Evolutionary conservation across 2,113 vertebrate species (phyloP).

Genomic region (Scophthalmus maximus): DNA sequence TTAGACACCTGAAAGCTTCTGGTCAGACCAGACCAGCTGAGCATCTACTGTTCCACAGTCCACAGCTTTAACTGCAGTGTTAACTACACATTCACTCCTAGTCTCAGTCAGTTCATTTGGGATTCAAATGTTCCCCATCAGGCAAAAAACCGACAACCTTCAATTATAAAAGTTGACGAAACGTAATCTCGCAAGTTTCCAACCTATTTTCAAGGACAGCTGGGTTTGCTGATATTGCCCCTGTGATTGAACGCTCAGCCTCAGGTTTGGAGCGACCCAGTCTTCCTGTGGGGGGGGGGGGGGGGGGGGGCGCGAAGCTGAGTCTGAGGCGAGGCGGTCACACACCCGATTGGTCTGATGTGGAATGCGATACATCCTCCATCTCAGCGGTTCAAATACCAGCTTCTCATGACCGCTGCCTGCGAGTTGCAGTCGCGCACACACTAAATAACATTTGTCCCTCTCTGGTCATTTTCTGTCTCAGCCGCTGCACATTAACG

Average conservation of each 20-base stretch:
- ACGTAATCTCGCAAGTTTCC: not conserved
- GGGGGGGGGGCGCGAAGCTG: conserved; percentile 20
- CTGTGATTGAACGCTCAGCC: conserved; percentile 7
- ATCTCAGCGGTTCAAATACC: conserved; percentile 35
- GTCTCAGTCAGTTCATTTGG: not conserved
- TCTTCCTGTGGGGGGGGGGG: conserved; percentile 5
- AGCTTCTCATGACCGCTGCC: conserved; percentile 6
- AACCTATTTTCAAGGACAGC: conserved; percentile 4
- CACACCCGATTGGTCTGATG: conserved; percentile 65
- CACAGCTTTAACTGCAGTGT: not conserved
- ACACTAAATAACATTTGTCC: conserved; percentile 28
- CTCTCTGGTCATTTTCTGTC: conserved; percentile 61
- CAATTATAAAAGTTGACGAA: conserved; percentile 6
- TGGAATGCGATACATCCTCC: conserved; percentile 26
- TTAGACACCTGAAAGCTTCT: not conserved
- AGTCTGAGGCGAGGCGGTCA: conserved; percentile 51
- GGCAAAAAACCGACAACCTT: not conserved
- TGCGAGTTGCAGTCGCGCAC: conserved; percentile 22
- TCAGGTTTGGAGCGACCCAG: not conserved
- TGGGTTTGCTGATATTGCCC: conserved; percentile 22
- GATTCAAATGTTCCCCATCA: conserved; percentile 1
- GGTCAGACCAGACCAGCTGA: no score
- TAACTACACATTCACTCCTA: not conserved
- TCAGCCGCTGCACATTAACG: conserved; percentile 89
- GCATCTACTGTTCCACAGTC: not conserved